Evolutionary conservation across 2,888 invertebrate genomes (phyloP).

Genomic region (Nesidiocoris tenuis): DNA sequence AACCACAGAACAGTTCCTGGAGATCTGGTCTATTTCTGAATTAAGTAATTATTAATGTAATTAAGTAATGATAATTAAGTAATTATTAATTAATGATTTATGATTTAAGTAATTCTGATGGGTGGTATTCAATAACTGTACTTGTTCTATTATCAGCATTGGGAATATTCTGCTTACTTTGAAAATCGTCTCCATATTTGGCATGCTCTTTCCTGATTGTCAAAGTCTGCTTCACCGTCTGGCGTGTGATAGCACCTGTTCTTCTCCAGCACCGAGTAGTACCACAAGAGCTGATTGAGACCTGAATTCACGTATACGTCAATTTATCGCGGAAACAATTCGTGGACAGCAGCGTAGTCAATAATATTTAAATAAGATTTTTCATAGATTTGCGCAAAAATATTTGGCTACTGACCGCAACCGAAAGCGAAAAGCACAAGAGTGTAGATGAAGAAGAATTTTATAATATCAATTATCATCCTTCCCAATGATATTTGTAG

Average conservation of each 20-base stretch:
- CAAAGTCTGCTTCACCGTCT: conserved; percentile 76
- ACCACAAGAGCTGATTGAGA: conserved; percentile 88
- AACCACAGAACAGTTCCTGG: too few species aligned
- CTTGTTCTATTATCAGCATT: too few species aligned
- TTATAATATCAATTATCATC: conserved; percentile 92
- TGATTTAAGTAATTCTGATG: too few species aligned
- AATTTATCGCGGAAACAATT: background rate
- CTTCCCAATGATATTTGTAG: conserved; percentile 89
- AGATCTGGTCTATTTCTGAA: too few species aligned
- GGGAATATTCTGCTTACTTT: too few species aligned
- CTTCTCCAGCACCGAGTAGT: conserved; percentile 86
- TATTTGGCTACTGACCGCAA: conserved; percentile 67
- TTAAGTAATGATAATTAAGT: too few species aligned
- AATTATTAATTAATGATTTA: too few species aligned
- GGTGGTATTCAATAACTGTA: too few species aligned
- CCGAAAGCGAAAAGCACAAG: conserved; percentile 92
- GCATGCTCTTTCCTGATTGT: conserved; percentile 78
- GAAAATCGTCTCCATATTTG: conserved; percentile 85
- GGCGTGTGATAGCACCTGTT: conserved; percentile 78
- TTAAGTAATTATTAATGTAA: too few species aligned
- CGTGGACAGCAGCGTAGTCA: background rate
- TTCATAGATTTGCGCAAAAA: too few species aligned
- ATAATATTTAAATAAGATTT: too few species aligned
- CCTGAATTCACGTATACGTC: conserved; percentile 61
- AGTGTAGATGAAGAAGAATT: conserved; percentile 93